Evolutionary conservation across 2,888 invertebrate species (phyloP).

Genomic region (Blastobasis adustella): DNA sequence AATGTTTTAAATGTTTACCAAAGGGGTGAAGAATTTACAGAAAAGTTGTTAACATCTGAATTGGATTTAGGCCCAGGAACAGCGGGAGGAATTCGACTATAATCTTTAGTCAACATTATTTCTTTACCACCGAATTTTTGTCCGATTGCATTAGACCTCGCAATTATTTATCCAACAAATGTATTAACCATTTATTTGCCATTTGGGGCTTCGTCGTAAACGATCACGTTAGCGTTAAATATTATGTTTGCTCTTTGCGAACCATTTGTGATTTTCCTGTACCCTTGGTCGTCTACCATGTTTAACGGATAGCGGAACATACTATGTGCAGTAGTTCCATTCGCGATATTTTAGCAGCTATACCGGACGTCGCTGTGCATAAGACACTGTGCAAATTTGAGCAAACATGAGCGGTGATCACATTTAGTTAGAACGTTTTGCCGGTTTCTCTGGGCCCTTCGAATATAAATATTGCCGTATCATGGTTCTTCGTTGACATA

Average conservation of each 20-base stretch:
- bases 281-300: background rate
- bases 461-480: background rate
- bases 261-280: background rate
- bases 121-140: conserved; percentile 12
- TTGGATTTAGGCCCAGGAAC: conserved; percentile 2
- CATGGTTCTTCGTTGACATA: background rate
- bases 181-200: background rate
- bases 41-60: conserved; percentile 6
- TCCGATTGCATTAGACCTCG: conserved; percentile 1
- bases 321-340: background rate
- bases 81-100: conserved; percentile 13
- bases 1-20: conserved; percentile 5
- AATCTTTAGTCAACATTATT: conserved; percentile 12
- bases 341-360: background rate
- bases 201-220: background rate
- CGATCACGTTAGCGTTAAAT: background rate
- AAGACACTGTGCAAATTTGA: background rate
- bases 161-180: background rate
- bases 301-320: too few relatives aligned
- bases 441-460: background rate
- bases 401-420: background rate
- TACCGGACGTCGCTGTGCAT: background rate
- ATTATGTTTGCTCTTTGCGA: background rate
- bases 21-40: conserved; percentile 3
- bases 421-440: background rate